Base-by-base conservation (phyloP, 2,113 vertebrate genomes). In the Craseonycteris thonglongyai region DNA sequence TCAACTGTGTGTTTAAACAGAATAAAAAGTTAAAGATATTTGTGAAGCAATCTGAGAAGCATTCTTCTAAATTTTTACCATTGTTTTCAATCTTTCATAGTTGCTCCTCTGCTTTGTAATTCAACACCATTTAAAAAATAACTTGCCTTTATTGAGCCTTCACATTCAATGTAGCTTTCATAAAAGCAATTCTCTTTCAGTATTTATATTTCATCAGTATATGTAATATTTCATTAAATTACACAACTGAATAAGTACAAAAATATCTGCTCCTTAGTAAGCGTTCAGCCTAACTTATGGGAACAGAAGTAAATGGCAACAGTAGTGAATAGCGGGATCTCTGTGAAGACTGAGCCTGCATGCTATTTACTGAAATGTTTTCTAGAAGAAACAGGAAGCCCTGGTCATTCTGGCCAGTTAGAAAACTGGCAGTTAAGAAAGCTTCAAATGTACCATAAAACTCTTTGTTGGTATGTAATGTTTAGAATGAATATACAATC, bases 151-250 rank as follows among this genome's bases (percentile, higher is more conserved):
- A 75, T 18, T 40, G 4, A 72, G 42, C 85, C 47, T 87, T 81
- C 81, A 30, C 26, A 69, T 92, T 86, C 6, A 16, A 78, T 86
- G 86, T 26, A 28, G 14, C 80, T 93, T 69, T 56, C 86, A 90
- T 4, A 83, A 56, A 90, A 87, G 87, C 45, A 63, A 87, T 56
- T 71, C 16, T 72, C n/a, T 84, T 79, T 84, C 10, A 85, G 59
- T 35, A 71, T 58, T 91, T 59, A 33, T 56, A 63, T 72, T 78
- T 85, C 45, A 54, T 69, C 66, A 47, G 28, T 65, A 90, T 14
- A 30, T 45, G 40, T 38, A 89, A 59, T 58, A 96, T 59, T 71
- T 91, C 78, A 92, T 74, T 94, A 92, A 82, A 92, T 72, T 88
- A 72, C 12, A 87, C 66, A 92, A 92, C 47, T 88, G 18, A 96